These are phyloP conservation scores for Copidosoma aretas DNA, from an alignment of 2,888 invertebrate species.

Conservation along the genomic window DNA sequence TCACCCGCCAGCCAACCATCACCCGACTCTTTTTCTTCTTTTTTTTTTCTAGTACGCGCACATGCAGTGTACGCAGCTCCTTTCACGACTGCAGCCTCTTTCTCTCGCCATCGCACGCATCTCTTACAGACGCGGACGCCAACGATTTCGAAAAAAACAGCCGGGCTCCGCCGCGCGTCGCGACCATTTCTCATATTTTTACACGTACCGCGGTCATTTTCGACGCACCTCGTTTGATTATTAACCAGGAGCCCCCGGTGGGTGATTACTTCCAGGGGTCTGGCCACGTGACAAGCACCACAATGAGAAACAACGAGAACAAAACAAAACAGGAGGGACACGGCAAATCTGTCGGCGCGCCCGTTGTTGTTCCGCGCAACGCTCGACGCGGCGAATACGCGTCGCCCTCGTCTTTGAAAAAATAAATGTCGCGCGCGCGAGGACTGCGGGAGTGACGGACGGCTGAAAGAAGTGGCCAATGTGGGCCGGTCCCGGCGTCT, in stretches of 20 bases:
- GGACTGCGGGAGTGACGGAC: slow-evolving; percentile 55
- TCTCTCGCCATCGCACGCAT: neutral
- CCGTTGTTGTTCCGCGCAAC: too few species aligned
- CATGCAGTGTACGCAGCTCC: too few species aligned
- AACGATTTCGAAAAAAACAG: too few species aligned
- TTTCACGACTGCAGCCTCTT: too few species aligned
- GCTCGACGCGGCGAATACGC: neutral
- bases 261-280: too few species aligned
- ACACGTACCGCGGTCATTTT: too few species aligned
- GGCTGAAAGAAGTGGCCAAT: slow-evolving; percentile 63
- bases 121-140: too few species aligned
- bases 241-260: too few species aligned
- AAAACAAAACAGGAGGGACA: neutral
- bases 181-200: too few species aligned
- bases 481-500: slow-evolving; percentile 62
- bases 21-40: neutral
- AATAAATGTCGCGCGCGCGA: slow-evolving; percentile 11
- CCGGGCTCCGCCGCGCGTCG: neutral
- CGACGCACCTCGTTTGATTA: too few species aligned
- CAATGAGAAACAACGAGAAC: neutral
- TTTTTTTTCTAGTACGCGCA: too few species aligned
- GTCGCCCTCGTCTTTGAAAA: slow-evolving; percentile 5
- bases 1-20: neutral
- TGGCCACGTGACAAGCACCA: slow-evolving; percentile 14
- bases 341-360: neutral